Evolutionary conservation across 2,797 vertebrate species (phyloP).

Genomic region (Myotis pilosus): DNA sequence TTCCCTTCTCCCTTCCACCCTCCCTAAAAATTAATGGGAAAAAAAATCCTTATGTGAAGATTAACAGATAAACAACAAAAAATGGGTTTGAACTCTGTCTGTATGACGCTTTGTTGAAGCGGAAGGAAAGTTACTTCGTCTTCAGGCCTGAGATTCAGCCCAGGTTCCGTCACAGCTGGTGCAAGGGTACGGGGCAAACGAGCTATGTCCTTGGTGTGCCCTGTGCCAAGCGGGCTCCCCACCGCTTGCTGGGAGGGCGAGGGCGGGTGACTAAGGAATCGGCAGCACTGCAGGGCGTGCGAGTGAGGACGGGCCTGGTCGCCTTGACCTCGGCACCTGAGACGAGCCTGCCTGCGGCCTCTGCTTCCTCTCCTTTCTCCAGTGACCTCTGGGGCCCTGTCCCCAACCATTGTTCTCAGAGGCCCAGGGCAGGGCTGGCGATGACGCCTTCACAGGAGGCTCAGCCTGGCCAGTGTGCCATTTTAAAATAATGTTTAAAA

Average conservation of each 20-base stretch:
- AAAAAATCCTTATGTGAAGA: no score
- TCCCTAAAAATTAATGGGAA: no score
- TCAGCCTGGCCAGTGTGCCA: accelerated
- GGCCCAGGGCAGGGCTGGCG: accelerated
- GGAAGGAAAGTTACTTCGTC: background rate
- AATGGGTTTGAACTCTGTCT: background rate
- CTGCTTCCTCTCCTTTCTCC: no score
- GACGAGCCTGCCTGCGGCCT: background rate
- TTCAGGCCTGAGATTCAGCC: background rate
- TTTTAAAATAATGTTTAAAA: no score
- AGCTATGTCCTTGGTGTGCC: background rate
- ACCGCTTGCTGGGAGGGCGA: no score
- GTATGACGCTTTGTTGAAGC: background rate
- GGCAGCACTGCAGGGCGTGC: no score
- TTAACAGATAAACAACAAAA: background rate
- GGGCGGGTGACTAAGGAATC: accelerated
- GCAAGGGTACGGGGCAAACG: background rate
- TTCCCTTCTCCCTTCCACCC: no score
- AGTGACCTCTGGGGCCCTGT: accelerated
- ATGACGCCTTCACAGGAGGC: background rate
- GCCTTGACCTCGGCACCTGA: background rate
- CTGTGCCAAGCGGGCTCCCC: background rate
- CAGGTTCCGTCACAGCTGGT: background rate
- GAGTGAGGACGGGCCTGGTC: no score
- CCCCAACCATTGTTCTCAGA: background rate